Evolutionary conservation across 2,797 vertebrate species (phyloP).

Genomic region (Falco novaeseelandiae): DNA sequence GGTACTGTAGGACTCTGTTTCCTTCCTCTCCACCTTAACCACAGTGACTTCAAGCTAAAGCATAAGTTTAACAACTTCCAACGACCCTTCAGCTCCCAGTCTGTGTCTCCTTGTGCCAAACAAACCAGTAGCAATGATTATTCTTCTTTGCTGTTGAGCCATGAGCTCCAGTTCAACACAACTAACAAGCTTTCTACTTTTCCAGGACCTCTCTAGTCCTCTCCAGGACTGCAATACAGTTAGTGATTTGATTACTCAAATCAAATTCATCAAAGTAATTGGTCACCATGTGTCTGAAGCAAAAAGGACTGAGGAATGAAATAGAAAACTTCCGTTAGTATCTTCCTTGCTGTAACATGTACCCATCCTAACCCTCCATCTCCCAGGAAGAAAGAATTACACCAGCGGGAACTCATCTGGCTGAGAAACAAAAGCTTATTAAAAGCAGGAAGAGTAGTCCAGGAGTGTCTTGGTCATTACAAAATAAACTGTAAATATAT

Average conservation of each 20-base stretch:
- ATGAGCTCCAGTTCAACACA: neutral
- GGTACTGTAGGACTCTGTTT: neutral
- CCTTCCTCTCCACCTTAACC: neutral
- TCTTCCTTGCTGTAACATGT: neutral
- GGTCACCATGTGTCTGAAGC: neutral
- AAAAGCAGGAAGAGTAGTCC: neutral
- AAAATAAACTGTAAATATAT: neutral
- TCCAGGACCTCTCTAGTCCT: neutral
- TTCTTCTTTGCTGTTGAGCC: neutral
- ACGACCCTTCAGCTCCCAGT: neutral
- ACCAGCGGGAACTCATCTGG: neutral
- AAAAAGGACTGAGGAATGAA: neutral
- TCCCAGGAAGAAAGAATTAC: neutral
- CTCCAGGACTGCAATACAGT: neutral
- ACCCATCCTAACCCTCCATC: neutral
- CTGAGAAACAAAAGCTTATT: neutral
- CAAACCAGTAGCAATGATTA: neutral
- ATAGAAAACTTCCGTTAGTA: neutral
- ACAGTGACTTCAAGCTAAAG: neutral
- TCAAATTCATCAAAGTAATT: neutral
- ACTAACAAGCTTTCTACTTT: neutral
- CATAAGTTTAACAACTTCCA: neutral
- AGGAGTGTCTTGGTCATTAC: neutral
- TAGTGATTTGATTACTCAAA: too few species aligned
- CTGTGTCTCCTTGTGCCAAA: neutral